Conservation (phyloP, 2,888 invertebrate species). For the Epirrita christyi region DNA sequence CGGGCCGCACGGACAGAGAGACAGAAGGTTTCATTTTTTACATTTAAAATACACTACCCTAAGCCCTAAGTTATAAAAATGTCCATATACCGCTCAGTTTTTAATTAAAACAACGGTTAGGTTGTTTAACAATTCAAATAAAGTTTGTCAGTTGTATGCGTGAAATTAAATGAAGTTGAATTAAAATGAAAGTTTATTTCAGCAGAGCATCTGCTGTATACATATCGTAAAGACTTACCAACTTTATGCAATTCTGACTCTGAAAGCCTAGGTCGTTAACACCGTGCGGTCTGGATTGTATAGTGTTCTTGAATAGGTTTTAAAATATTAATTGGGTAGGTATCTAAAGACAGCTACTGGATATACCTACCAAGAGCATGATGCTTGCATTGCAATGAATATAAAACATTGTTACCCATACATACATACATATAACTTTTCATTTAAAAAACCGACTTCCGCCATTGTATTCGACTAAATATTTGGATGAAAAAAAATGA, state of each 20-base stretch:
- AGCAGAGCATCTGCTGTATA: constrained; percentile 28
- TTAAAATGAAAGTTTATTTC: constrained; percentile 19
- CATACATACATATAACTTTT: too few relatives aligned
- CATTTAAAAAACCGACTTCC: too few relatives aligned
- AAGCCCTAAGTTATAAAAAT: too few relatives aligned
- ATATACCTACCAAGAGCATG: too few relatives aligned
- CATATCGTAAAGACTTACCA: constrained; percentile 15
- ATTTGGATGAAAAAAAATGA: too few relatives aligned
- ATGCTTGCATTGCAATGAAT: too few relatives aligned
- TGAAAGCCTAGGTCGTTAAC: constrained; percentile 38
- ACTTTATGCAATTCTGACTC: constrained; percentile 24
- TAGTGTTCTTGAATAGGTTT: constrained; percentile 26
- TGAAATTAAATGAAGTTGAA: constrained; percentile 5
- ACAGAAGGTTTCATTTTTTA: too few relatives aligned
- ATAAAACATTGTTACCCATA: too few relatives aligned
- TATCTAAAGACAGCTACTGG: neutral
- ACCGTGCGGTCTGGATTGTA: constrained; percentile 20
- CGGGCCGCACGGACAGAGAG: too few relatives aligned
- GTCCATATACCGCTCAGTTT: neutral
- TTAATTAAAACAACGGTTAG: constrained; percentile 13
- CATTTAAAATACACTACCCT: too few relatives aligned
- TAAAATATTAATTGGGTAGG: constrained; percentile 30
- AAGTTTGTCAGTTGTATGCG: constrained; percentile 6
- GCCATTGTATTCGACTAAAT: too few relatives aligned
- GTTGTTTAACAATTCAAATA: constrained; percentile 12